Evolutionary conservation across 2,797 vertebrate species (phyloP).

Genomic region (Anisognathus igniventris): DNA sequence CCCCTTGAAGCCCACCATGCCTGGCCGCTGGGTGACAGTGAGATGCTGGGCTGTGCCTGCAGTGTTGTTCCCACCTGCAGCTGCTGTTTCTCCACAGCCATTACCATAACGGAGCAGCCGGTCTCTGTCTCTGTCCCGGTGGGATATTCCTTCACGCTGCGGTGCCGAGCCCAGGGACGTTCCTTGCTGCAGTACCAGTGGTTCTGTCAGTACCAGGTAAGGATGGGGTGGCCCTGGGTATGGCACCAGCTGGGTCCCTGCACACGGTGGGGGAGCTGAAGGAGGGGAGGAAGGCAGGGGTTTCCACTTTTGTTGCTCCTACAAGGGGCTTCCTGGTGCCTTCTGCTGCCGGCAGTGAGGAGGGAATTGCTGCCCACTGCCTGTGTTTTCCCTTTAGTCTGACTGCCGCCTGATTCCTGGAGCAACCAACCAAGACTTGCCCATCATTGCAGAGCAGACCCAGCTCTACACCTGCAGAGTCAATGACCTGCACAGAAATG

Average conservation of each 20-base stretch:
- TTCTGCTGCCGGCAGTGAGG: not conserved
- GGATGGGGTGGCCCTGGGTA: not conserved
- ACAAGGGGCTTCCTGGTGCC: not conserved
- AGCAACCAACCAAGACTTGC: slow-evolving; percentile 75
- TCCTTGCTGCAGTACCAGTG: slow-evolving; percentile 81
- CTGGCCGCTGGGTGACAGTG: not conserved
- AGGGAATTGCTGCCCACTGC: not conserved
- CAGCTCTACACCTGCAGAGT: slow-evolving; percentile 81
- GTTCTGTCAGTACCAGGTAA: slow-evolving; percentile 81
- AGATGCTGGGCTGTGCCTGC: too few relatives aligned
- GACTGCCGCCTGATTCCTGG: slow-evolving; percentile 65
- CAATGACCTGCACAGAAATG: slow-evolving; percentile 74
- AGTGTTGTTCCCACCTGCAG: fast-evolving
- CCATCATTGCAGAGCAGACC: slow-evolving; percentile 68
- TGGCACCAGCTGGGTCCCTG: not conserved
- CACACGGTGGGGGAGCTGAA: not conserved
- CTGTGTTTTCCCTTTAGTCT: slow-evolving; percentile 22
- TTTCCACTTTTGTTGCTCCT: not conserved
- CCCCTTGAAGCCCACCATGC: not conserved
- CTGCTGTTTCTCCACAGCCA: slow-evolving; percentile 56
- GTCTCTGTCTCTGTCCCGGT: slow-evolving; percentile 76
- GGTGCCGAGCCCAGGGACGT: slow-evolving; percentile 76
- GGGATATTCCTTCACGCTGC: slow-evolving; percentile 75
- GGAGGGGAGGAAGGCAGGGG: not conserved
- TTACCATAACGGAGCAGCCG: slow-evolving; percentile 80